Base-by-base conservation (phyloP, 2,888 invertebrate genomes). In the Lasioglossum oenotherae region DNA sequence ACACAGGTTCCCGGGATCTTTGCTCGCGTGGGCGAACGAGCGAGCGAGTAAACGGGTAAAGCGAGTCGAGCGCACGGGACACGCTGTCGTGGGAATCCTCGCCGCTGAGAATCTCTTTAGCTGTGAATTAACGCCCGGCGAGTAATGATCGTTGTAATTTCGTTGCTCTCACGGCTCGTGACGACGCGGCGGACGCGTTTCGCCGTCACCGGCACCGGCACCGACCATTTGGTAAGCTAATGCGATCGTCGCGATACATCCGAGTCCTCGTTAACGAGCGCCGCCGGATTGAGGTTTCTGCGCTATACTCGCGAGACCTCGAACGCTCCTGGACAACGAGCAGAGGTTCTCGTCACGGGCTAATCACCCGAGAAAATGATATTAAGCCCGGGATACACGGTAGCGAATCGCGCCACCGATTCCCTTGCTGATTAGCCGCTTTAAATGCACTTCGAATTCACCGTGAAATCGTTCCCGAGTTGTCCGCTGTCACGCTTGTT, bases 131-230 rank as follows among this genome's bases (percentile, higher is more conserved):
- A 89, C 91, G 80, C 79, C 80, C 46, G 81, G 53, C 83, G 88
- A 81, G 87, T 83, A 86, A 90, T 88, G 86, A 85, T 88, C 83
- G 84, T 81, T 53, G 90, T 89, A 89, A 91, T 91, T 90, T 89
- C 72, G 89, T 84, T 79, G 87, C 87, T 90, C 91, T 86, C 91
- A 89, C 89, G 89, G 82, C 75, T 77, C 85, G 76, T 69, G 78
- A 81, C 81, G 78, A 82, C 81, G 85, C 67, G 64, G 57, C 57
- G 57, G 60, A 64, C 60, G 60, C 77, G 78, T 81, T 79, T 76
- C 84, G 64, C 80, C 67, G 82, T 75, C 74, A 80, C 38, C 82
- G 57, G 72, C 64, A 80, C 35, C 82, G 64, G 72, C 88, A 81
- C 67, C 80, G 84, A 80, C 85, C 72, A 91, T 89, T 89, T 87